Conservation (phyloP, 2,113 vertebrate genomes). For the Glaucidium brasilianum region DNA sequence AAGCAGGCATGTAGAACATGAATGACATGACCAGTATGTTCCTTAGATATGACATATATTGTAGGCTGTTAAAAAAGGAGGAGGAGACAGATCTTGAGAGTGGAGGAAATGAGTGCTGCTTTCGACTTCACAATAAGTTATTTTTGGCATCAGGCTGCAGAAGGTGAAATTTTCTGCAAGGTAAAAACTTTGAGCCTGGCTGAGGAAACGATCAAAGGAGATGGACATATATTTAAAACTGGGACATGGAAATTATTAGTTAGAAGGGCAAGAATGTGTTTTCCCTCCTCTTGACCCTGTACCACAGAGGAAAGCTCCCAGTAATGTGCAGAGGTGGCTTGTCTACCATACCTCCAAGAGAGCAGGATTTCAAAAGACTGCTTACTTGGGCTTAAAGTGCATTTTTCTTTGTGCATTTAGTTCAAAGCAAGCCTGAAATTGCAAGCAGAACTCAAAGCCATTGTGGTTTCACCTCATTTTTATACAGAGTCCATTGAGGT, state of each 20-base stretch:
- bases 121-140: background rate
- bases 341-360: background rate
- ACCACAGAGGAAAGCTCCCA: background rate
- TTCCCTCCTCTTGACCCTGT: background rate
- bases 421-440: slow-evolving; percentile 56
- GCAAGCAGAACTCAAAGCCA: slow-evolving; percentile 5
- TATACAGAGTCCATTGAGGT: slow-evolving; percentile 6
- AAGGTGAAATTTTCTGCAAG: background rate
- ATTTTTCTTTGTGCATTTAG: slow-evolving; percentile 36
- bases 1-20: background rate
- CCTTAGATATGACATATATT: background rate
- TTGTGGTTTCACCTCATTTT: slow-evolving; percentile 52
- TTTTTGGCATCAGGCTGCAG: slow-evolving; percentile 5
- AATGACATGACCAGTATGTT: background rate
- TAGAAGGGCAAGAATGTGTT: background rate
- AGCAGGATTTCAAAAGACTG: slow-evolving; percentile 10
- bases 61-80: slow-evolving; percentile 15
- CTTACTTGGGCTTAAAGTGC: slow-evolving; percentile 29
- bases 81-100: background rate
- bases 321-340: background rate
- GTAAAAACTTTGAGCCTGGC: background rate
- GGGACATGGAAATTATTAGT: background rate
- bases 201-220: background rate
- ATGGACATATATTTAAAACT: background rate
- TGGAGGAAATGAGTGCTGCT: background rate